Base-by-base conservation (phyloP, 2,797 vertebrate genomes). In the Lerista edwardsae region DNA sequence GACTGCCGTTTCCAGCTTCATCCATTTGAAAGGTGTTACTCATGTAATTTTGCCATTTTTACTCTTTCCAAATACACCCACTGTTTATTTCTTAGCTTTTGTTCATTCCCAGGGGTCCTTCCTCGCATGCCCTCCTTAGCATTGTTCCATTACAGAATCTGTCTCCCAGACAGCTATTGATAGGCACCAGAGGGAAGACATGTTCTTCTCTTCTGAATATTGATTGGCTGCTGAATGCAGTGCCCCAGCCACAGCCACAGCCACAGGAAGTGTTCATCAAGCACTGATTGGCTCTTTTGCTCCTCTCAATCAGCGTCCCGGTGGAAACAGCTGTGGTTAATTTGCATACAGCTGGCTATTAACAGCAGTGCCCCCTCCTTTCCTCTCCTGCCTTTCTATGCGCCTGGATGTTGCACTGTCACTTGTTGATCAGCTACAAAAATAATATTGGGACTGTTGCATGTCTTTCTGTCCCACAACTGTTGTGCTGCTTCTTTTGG, bases 401-500 rank as follows among this genome's bases (percentile, higher is more conserved):
- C 72, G 34, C 36, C 23, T 75, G 67, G 31, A 47, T 3, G 89
- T 82, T 88, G 80, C 0, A 0, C 1, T 55, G 2, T 4, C 65
- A 44, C 34, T 83, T 88, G 83, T 80, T 14, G 75, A 23, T 10
- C 62, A 84, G 51, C 29, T 82, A 85, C 89, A 73, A 14, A 79
- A 36, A 34, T 62, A 91, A 81, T 80, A 51, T 79, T 51, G 5
- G 51, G 21, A 72, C 44, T 90, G 82, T 82, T 91, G 90, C 90
- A 89, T 57, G 79, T 80, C 62, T 72, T 51, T 84, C 83, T 57
- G 79, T 81, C 83, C 25, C 79, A 44, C 72, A 80, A 19, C 80
- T 74, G 80, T 86, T 77, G 82, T 82, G 55, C 61, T 78, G 82
- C 77, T 90, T 90, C 69, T 41, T 87, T 92, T 55, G 86, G 64